Conservation (phyloP, 2,888 invertebrate genomes). For the Drosophila ezoana region DNA sequence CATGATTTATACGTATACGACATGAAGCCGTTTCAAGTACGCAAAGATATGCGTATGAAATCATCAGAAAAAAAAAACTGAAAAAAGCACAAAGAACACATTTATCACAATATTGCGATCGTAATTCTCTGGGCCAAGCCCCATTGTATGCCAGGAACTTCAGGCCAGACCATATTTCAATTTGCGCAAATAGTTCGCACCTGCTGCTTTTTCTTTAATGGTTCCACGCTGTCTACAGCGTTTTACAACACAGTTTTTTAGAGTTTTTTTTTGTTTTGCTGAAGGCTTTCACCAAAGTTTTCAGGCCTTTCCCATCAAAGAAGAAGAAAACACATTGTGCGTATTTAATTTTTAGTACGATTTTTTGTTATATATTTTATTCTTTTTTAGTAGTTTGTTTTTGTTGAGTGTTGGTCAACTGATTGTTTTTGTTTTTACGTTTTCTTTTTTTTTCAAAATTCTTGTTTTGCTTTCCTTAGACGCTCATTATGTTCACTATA, state of each 20-base stretch:
- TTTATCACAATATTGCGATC: constrained; percentile 7
- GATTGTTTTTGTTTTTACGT: constrained; percentile 46
- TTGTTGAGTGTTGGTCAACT: constrained; percentile 50
- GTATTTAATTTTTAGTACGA: constrained; percentile 67
- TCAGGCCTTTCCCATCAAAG: constrained; percentile 1
- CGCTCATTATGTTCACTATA: constrained; percentile 77
- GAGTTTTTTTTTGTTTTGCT: constrained; percentile 4
- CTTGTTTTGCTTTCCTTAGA: constrained; percentile 61
- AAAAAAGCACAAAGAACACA: constrained; percentile 13
- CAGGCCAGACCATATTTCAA: not conserved
- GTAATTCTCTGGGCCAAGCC: constrained; percentile 8
- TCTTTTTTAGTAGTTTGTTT: constrained; percentile 57
- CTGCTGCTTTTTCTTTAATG: constrained; percentile 5
- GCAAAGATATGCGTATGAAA: constrained; percentile 17
- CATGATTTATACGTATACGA: not conserved
- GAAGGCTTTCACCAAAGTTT: constrained; percentile 22
- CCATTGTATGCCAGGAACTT: not conserved
- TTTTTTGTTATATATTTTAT: constrained; percentile 60
- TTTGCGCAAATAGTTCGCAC: constrained; percentile 13
- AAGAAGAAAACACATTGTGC: constrained; percentile 30
- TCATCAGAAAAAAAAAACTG: constrained; percentile 27
- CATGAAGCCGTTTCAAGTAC: constrained; percentile 1
- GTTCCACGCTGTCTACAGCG: not conserved
- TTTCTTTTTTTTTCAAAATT: constrained; percentile 54
- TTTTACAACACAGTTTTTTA: not conserved